Percentiles rank a stretch among this genome's conserved stretches.
These are phyloP conservation scores for Steinernema feltiae DNA, from an alignment of 1,140 invertebrate genomes.

Conservation along the genomic window DNA sequence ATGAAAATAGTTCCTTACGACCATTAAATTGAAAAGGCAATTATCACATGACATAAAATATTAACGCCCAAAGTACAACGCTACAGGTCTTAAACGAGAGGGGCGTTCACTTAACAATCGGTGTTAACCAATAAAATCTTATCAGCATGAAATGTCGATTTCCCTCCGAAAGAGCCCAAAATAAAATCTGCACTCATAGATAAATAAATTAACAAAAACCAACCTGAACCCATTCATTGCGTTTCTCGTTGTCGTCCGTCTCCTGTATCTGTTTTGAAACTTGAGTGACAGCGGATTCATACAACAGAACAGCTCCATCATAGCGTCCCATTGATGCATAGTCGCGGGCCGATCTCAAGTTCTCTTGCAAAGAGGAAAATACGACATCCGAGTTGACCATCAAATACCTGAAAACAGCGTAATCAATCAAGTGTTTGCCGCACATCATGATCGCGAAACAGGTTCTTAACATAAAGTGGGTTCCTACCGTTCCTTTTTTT, in stretches of 20 bases:
- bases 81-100: not conserved
- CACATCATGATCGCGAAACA: not conserved
- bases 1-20: not conserved
- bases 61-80: not conserved
- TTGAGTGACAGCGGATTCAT: not conserved
- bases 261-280: not conserved
- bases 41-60: conserved; percentile 6
- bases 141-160: too few species aligned
- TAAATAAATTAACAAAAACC: not conserved
- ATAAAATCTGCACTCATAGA: not conserved
- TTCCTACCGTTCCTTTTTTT: too few species aligned
- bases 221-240: not conserved
- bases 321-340: not conserved
- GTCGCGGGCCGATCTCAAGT: not conserved
- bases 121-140: not conserved
- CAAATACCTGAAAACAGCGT: not conserved
- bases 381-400: not conserved
- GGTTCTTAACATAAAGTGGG: too few species aligned
- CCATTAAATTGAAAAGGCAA: not conserved
- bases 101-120: too few species aligned
- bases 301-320: not conserved
- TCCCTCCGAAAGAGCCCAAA: not conserved
- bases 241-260: not conserved
- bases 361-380: not conserved
- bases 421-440: not conserved